Percentiles rank a stretch among this genome's conserved stretches.
These are phyloP conservation scores for Cladopsammia gracilis DNA, from an alignment of 64 coral and sea anemone genomes.

Conservation along the genomic window DNA sequence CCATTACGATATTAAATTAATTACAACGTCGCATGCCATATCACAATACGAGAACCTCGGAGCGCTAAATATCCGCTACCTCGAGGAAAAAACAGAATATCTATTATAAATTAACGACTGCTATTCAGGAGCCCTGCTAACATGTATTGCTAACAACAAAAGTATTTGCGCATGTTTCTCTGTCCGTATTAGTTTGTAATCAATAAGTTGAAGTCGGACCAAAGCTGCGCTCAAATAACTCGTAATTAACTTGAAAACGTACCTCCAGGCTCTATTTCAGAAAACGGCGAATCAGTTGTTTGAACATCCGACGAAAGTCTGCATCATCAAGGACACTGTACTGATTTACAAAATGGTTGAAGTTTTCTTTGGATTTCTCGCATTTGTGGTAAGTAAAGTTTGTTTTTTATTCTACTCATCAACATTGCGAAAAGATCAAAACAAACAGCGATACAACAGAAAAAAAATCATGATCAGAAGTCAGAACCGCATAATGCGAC, in stretches of 20 bases:
- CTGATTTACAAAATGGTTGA: background rate
- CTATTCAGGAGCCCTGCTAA: background rate
- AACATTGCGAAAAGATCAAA: background rate
- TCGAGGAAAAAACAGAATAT: background rate
- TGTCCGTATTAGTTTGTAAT: background rate
- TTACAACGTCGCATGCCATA: background rate
- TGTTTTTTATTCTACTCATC: background rate
- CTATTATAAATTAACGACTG: background rate
- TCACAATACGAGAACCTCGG: background rate
- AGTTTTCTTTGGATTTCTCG: background rate
- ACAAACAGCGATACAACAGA: background rate
- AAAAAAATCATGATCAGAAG: background rate
- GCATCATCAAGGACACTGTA: background rate
- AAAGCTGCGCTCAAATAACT: background rate
- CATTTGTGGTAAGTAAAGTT: constrained; percentile 8
- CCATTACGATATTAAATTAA: background rate
- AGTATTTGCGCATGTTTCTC: background rate
- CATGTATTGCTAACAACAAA: background rate
- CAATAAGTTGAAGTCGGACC: background rate
- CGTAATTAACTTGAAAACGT: background rate
- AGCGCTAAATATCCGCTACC: constrained; percentile 24
- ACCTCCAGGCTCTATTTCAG: background rate
- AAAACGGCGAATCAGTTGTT: background rate
- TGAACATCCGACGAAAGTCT: background rate
- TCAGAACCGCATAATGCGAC: too few species aligned